Percentiles rank a stretch among this genome's conserved stretches.
Conservation (phyloP, 2,888 invertebrate genomes). For the Schizotus pectinicornis region DNA sequence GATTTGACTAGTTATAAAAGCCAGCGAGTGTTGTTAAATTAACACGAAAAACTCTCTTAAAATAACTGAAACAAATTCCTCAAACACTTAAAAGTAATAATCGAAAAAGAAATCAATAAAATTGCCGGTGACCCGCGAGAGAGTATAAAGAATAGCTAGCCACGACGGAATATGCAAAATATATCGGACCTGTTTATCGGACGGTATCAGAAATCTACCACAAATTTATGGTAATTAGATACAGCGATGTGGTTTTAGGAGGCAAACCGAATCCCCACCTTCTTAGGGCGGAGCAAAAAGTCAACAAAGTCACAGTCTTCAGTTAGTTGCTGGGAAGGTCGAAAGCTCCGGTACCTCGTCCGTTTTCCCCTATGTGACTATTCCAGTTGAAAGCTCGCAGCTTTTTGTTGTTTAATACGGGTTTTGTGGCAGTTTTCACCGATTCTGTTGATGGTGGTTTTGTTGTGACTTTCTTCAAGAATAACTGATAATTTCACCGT, state of each 20-base stretch:
- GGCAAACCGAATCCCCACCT: slow-evolving; percentile 43
- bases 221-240: slow-evolving; percentile 56
- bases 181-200: slow-evolving; percentile 48
- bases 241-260: slow-evolving; percentile 51
- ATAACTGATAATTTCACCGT: neutral
- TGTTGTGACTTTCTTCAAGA: neutral
- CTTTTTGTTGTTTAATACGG: slow-evolving; percentile 5
- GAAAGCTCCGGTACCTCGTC: slow-evolving; percentile 28
- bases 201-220: slow-evolving; percentile 48
- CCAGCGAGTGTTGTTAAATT: too few species aligned
- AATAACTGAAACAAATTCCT: neutral
- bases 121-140: neutral
- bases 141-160: slow-evolving; percentile 5
- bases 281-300: slow-evolving; percentile 44
- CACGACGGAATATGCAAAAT: slow-evolving; percentile 44
- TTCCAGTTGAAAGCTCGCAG: slow-evolving; percentile 14
- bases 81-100: neutral
- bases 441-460: slow-evolving; percentile 3
- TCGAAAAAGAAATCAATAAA: neutral
- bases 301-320: slow-evolving; percentile 44
- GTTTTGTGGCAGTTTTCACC: slow-evolving; percentile 8
- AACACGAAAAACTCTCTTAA: neutral
- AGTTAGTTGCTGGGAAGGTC: slow-evolving; percentile 39
- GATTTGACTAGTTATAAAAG: too few species aligned
- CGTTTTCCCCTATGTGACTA: neutral